These are phyloP conservation scores for Calephelis nemesis DNA, from an alignment of 1,140 invertebrate species.

Conservation along the genomic window DNA sequence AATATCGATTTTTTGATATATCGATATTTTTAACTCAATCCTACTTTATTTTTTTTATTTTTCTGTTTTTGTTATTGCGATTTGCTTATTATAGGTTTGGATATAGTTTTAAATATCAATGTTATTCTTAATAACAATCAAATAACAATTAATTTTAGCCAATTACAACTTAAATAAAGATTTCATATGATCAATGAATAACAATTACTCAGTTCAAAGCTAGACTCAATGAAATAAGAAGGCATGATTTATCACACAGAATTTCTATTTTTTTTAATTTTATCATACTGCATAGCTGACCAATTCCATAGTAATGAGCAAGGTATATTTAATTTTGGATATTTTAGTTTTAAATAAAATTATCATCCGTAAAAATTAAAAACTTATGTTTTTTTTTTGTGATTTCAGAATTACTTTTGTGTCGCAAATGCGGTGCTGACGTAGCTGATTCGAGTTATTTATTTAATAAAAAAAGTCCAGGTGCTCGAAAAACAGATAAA, in stretches of 20 bases:
- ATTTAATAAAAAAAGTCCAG: constrained; percentile 71
- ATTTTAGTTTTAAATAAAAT: background rate
- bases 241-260: constrained; percentile 51
- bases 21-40: too few relatives aligned
- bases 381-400: constrained; percentile 14
- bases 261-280: constrained; percentile 44
- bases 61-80: background rate
- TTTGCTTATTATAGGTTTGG: too few relatives aligned
- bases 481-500: constrained; percentile 60
- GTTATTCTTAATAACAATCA: background rate
- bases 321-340: constrained; percentile 38
- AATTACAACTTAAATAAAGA: too few relatives aligned
- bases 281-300: constrained; percentile 35
- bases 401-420: constrained; percentile 72
- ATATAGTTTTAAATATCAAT: too few relatives aligned
- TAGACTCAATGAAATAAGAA: constrained; percentile 20
- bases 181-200: background rate
- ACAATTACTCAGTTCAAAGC: background rate
- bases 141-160: background rate
- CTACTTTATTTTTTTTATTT: background rate
- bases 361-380: constrained; percentile 2
- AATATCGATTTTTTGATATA: too few relatives aligned
- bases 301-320: constrained; percentile 46
- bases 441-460: constrained; percentile 75
- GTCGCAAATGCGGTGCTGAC: constrained; percentile 78